These are phyloP conservation scores for Acanthurus lineatus DNA, from an alignment of 2,797 vertebrate species.

Conservation along the genomic window DNA sequence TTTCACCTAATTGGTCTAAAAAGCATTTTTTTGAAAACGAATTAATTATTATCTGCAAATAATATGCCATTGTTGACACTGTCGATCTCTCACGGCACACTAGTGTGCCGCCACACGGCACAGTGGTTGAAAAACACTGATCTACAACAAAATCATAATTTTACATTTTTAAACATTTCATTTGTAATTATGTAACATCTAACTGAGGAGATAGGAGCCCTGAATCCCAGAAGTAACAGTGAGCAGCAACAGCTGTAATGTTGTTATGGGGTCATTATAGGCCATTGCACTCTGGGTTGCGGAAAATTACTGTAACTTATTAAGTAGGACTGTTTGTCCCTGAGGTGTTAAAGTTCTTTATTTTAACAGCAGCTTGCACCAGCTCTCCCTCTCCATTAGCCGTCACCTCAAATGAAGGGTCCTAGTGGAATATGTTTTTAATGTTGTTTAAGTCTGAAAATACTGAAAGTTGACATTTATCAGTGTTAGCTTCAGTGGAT, in stretches of 20 bases:
- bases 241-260: conserved; percentile 45
- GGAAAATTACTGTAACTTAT: conserved; percentile 53
- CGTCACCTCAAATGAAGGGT: background rate
- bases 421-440: background rate
- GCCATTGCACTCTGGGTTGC: conserved; percentile 42
- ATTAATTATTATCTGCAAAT: too few species aligned
- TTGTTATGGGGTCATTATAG: conserved; percentile 51
- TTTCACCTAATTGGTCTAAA: too few species aligned
- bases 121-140: too few species aligned
- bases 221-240: conserved; percentile 33
- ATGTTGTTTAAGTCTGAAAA: background rate
- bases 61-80: too few species aligned
- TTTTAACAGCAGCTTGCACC: background rate
- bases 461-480: background rate
- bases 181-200: conserved; percentile 31
- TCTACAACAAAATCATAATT: background rate
- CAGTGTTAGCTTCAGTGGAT: background rate
- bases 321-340: conserved; percentile 26
- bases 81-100: too few species aligned
- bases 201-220: conserved; percentile 26
- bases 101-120: too few species aligned
- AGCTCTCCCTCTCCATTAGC: background rate
- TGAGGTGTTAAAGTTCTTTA: conserved; percentile 22
- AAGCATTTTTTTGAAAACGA: too few species aligned
- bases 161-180: conserved; percentile 20